These are phyloP conservation scores for Petrocephalus schoutedeni DNA, from an alignment of 2,797 vertebrate species.

Conservation along the genomic window DNA sequence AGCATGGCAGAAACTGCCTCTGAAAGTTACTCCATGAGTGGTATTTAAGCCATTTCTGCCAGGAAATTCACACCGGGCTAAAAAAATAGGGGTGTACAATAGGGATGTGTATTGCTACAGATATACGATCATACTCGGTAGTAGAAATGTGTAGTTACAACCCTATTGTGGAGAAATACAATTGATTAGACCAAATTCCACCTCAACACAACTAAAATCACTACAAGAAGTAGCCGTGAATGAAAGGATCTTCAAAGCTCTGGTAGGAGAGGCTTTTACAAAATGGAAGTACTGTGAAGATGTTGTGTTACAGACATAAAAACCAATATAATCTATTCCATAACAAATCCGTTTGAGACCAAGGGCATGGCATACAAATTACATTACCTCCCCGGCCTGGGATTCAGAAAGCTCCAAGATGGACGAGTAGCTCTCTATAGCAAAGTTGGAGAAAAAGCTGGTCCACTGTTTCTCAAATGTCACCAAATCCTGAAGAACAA, in stretches of 20 bases:
- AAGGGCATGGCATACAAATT: neutral
- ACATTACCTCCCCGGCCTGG: constrained; percentile 82
- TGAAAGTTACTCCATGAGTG: too few species aligned
- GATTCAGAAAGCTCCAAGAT: constrained; percentile 90
- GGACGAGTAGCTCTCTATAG: constrained; percentile 85
- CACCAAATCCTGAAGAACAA: constrained; percentile 70
- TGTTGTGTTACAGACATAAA: neutral
- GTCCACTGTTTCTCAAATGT: constrained; percentile 89
- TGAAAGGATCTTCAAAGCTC: neutral
- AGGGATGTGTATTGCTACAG: too few species aligned
- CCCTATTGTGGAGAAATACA: neutral
- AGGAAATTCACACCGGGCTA: too few species aligned
- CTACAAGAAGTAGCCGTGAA: neutral
- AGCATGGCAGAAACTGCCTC: too few species aligned
- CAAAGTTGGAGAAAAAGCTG: constrained; percentile 82
- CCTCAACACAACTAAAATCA: neutral
- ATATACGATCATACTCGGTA: too few species aligned
- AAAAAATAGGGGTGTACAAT: too few species aligned
- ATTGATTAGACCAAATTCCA: neutral
- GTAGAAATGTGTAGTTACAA: too few species aligned
- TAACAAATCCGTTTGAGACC: too few species aligned
- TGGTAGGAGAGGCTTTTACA: neutral
- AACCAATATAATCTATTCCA: neutral
- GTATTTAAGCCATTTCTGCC: too few species aligned
- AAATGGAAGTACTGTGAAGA: neutral